Percentiles rank a stretch among this genome's conserved stretches.
Evolutionary conservation across 1,140 invertebrate genomes (phyloP).

Genomic region (Episyrphus balteatus): DNA sequence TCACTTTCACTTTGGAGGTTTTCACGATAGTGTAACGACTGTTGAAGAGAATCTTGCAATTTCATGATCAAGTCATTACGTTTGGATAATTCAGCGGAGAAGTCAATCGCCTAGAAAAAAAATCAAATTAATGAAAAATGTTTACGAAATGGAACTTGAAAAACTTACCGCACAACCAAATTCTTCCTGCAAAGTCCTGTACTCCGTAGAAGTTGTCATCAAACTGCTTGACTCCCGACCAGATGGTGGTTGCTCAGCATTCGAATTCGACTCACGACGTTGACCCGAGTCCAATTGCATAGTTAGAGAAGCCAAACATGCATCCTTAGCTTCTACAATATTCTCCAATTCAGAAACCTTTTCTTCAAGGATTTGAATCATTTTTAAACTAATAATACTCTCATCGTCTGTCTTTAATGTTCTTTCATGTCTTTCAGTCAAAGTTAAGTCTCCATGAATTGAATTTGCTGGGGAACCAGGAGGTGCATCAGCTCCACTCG

Average conservation of each 20-base stretch:
- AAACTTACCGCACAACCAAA: slow-evolving; percentile 29
- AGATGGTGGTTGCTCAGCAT: slow-evolving; percentile 15
- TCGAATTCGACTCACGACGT: slow-evolving; percentile 20
- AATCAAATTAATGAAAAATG: not conserved
- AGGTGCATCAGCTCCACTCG: not conserved
- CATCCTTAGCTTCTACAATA: slow-evolving; percentile 36
- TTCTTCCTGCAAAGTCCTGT: slow-evolving; percentile 40
- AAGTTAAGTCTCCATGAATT: no score
- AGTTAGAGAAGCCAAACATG: slow-evolving; percentile 34
- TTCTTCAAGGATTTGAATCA: slow-evolving; percentile 27
- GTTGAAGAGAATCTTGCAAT: slow-evolving; percentile 47
- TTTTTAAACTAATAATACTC: slow-evolving; percentile 24
- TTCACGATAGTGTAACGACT: slow-evolving; percentile 44
- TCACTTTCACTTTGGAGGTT: slow-evolving; percentile 48
- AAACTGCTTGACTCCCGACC: slow-evolving; percentile 35
- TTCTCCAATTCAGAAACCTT: slow-evolving; percentile 36
- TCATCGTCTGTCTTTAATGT: not conserved
- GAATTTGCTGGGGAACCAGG: no score
- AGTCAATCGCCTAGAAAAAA: slow-evolving; percentile 46
- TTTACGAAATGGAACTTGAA: not conserved
- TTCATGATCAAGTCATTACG: slow-evolving; percentile 49
- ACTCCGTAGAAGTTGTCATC: slow-evolving; percentile 39
- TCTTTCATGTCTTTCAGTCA: not conserved
- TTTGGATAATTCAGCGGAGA: slow-evolving; percentile 44
- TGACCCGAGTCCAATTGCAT: slow-evolving; percentile 36